These are phyloP conservation scores for Myrmecophaga tridactyla DNA, from an alignment of 2,113 vertebrate species.

Conservation along the genomic window DNA sequence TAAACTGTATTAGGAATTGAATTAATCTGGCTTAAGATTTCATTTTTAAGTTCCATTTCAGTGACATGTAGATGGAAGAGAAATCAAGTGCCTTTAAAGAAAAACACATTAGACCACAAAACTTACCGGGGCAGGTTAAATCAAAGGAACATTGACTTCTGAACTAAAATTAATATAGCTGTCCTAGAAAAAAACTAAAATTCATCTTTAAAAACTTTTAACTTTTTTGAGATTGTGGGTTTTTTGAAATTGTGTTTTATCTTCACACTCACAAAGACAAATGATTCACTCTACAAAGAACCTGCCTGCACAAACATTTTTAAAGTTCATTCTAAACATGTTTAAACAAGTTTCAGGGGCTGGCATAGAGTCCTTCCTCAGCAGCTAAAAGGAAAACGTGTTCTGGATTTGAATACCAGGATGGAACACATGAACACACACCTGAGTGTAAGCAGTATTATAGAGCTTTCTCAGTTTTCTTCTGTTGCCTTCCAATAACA, in stretches of 20 bases:
- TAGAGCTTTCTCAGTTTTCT: not conserved
- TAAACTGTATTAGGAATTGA: not conserved
- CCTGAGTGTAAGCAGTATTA: not conserved
- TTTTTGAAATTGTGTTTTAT: slow-evolving; percentile 27
- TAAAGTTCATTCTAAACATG: slow-evolving; percentile 66
- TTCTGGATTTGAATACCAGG: slow-evolving; percentile 70
- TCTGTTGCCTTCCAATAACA: not conserved
- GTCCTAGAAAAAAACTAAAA: not conserved
- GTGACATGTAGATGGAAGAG: not conserved
- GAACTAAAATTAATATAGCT: slow-evolving; percentile 29
- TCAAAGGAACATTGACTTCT: not conserved
- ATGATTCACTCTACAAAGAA: slow-evolving; percentile 38
- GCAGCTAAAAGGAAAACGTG: slow-evolving; percentile 70
- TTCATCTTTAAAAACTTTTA: not conserved
- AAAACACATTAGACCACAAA: not conserved
- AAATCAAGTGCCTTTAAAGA: not conserved
- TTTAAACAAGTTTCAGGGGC: slow-evolving; percentile 77
- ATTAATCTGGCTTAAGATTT: not conserved
- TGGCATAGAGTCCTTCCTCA: slow-evolving; percentile 54
- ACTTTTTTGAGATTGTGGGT: not conserved
- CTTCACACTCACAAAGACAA: slow-evolving; percentile 49
- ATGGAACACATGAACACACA: not conserved
- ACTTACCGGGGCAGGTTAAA: not conserved
- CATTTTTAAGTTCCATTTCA: slow-evolving; percentile 6
- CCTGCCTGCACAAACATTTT: slow-evolving; percentile 15